Evolutionary conservation across 2,797 vertebrate species (phyloP).

Genomic region (Steatocranus sp.): DNA sequence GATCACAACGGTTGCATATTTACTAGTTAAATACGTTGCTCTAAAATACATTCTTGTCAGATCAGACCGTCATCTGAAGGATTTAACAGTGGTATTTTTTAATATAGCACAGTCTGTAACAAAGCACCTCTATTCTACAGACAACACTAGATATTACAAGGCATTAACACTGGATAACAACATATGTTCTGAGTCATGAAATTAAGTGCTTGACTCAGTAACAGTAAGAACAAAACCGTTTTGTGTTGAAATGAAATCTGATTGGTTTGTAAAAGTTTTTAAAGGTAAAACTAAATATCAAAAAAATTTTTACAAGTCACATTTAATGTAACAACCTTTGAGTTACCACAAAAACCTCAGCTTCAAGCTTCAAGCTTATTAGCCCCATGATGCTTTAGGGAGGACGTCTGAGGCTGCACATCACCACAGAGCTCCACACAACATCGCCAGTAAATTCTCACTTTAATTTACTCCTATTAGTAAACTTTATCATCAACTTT

Average conservation of each 20-base stretch:
- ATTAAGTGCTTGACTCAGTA: not conserved
- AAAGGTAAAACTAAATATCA: not conserved
- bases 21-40: not conserved
- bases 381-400: not conserved
- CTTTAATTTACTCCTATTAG: not conserved
- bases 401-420: not conserved
- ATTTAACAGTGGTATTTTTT: not conserved
- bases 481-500: not conserved
- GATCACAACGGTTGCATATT: not conserved
- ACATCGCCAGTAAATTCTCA: not conserved
- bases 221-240: rapidly evolving
- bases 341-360: not conserved
- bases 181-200: not conserved
- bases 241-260: not conserved
- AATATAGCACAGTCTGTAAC: not conserved
- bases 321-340: not conserved
- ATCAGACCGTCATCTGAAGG: not conserved
- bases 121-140: not conserved
- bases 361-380: not conserved
- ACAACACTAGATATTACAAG: not conserved
- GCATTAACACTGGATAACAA: not conserved
- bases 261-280: not conserved
- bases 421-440: not conserved
- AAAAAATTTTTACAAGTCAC: not conserved
- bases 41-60: not conserved